These are phyloP conservation scores for Discoglossus pictus DNA, from an alignment of 2,797 vertebrate species.

Conservation along the genomic window DNA sequence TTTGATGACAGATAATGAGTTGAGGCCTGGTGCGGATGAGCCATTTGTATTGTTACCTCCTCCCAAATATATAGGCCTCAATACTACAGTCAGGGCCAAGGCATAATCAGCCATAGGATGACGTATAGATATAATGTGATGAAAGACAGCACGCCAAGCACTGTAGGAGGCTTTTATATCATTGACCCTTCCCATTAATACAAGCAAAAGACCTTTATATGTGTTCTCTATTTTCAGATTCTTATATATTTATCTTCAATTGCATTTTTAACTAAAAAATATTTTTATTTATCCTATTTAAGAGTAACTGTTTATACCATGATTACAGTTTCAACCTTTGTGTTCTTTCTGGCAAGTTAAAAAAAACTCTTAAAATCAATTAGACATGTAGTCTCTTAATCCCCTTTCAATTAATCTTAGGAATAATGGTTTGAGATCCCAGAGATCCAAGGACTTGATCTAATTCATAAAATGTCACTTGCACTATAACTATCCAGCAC, in stretches of 20 bases:
- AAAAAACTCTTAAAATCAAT: constrained; percentile 45
- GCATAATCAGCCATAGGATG: too few species aligned
- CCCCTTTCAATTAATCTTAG: constrained; percentile 52
- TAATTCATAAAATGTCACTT: constrained; percentile 50
- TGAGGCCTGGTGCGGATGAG: too few species aligned
- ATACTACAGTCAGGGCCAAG: too few species aligned
- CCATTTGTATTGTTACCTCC: too few species aligned
- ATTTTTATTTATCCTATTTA: constrained; percentile 15
- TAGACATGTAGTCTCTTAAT: constrained; percentile 46
- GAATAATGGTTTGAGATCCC: constrained; percentile 47
- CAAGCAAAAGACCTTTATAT: too few species aligned
- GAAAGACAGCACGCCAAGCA: too few species aligned
- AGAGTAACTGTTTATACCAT: constrained; percentile 16
- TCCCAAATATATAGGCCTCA: too few species aligned
- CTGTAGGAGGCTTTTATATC: too few species aligned
- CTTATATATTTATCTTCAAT: not conserved
- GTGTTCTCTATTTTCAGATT: too few species aligned
- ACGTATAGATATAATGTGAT: too few species aligned
- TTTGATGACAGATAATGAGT: too few species aligned
- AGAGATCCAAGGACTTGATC: constrained; percentile 45
- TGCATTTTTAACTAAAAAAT: not conserved
- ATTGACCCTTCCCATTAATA: too few species aligned
- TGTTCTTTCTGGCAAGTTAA: constrained; percentile 32
- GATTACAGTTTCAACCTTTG: constrained; percentile 39
- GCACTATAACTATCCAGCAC: constrained; percentile 33